Evolutionary conservation across 2,113 vertebrate species (phyloP), one percentile per base, ranked within the genome.

Genomic region (Pelusios castaneus): DNA sequence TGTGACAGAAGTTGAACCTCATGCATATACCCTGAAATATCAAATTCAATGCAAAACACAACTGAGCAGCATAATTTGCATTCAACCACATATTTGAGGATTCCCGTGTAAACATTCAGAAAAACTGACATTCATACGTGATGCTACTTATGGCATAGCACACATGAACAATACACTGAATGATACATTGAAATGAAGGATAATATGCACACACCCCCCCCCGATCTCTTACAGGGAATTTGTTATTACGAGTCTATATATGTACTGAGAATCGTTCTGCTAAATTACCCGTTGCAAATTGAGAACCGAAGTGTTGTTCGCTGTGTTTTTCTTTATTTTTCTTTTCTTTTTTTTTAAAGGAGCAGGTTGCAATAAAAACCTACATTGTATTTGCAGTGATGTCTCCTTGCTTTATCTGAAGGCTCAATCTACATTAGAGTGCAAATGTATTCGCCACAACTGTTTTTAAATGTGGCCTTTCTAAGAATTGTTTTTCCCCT

Each of bases 241-340:
- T 54, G 63, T 89, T 85, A 63, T 45, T 89, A 89, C 63, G 17
- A 67, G 31, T n/a, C 17, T 67, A 10, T 67, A 87, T 45, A 34
- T 25, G 80, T 82, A 93, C 87, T 77, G 91, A 91, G 34, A 96
- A 95, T 89, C n/a, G 82, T 80, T 92, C 58, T 82, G 89, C 82
- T 90, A 87, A 96, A 96, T 95, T 92, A 93, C n/a, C 91, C 82
- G 76, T 13, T 92, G 93, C 88, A 92, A 96, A 95, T 1, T 38
- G 91, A 93, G 86, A 96, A 85, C 49, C 1, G 0, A 93, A 93
- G 85, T 3, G 6, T 52, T 89, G 55, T 58, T 49, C 51, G 38
- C 7, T 47, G 14, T 38, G 6, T 31, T 89, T 87, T 80, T 92
- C 52, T 73, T 58, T 58, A 14, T 17, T 52, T 52, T 52, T 52